Conservation (phyloP, 2,113 vertebrate species). For the Herpailurus yagouaroundi region DNA sequence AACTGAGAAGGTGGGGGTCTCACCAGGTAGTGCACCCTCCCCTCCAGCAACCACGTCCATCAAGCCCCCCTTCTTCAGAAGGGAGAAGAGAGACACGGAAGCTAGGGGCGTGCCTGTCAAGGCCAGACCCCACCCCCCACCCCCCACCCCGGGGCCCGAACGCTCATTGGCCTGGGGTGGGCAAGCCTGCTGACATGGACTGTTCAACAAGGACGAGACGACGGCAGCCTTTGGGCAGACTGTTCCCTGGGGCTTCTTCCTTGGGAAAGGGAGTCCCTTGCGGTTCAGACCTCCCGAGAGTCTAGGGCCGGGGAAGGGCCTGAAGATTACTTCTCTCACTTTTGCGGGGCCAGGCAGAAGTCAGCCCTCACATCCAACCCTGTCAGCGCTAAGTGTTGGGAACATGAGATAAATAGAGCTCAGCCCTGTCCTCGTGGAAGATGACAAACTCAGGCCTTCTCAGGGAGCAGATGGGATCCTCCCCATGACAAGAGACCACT, state of each 20-base stretch:
- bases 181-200: background rate
- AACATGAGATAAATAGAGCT: background rate
- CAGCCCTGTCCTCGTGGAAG: background rate
- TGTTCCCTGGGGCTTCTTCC: background rate
- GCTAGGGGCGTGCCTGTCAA: too few species aligned
- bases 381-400: background rate
- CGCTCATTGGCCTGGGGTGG: accelerated
- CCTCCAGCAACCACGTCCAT: background rate
- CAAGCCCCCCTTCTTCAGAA: background rate
- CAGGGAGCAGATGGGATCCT: background rate
- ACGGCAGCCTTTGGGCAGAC: background rate
- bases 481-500: background rate
- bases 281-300: background rate
- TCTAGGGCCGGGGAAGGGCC: accelerated
- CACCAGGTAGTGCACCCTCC: too few species aligned
- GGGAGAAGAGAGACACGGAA: background rate
- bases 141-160: too few species aligned
- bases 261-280: background rate
- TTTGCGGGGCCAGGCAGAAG: background rate
- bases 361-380: background rate
- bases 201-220: background rate
- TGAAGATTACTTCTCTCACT: too few species aligned
- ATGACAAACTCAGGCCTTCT: background rate
- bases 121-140: background rate
- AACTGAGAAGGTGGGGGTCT: background rate